phyloP scores from a whole-genome alignment of 2,113 vertebrate species.

The Platysteira castanea region DNA sequence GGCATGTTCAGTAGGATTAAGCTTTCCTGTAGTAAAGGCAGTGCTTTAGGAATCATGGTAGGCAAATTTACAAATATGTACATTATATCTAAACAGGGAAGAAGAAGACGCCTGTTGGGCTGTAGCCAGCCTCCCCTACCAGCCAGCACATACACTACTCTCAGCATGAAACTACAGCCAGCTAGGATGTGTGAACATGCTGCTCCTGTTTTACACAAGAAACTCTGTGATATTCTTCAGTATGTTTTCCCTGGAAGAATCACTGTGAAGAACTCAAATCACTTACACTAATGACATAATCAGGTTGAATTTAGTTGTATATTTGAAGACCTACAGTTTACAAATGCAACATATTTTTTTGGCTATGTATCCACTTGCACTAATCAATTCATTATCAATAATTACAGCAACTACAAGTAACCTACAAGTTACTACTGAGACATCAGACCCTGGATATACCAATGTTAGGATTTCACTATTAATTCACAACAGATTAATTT shows the following conservation, averaged over 20 bases:
- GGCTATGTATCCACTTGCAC: background rate
- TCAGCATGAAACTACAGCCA: background rate
- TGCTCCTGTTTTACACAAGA: background rate
- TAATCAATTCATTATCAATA: background rate
- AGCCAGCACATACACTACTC: background rate
- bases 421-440: background rate
- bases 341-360: background rate
- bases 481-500: background rate
- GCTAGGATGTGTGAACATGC: background rate
- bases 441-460: background rate
- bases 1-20: background rate
- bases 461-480: background rate
- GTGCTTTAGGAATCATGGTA: background rate
- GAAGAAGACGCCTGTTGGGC: background rate
- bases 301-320: background rate
- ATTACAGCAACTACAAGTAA: background rate
- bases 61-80: background rate
- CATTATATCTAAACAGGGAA: background rate
- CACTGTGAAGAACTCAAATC: background rate
- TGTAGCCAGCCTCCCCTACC: background rate
- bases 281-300: background rate
- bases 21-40: background rate
- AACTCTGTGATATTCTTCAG: background rate
- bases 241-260: background rate
- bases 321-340: background rate